Evolutionary conservation across 2,113 vertebrate genomes (phyloP).

Genomic region (Cyanoderma ruficeps): DNA sequence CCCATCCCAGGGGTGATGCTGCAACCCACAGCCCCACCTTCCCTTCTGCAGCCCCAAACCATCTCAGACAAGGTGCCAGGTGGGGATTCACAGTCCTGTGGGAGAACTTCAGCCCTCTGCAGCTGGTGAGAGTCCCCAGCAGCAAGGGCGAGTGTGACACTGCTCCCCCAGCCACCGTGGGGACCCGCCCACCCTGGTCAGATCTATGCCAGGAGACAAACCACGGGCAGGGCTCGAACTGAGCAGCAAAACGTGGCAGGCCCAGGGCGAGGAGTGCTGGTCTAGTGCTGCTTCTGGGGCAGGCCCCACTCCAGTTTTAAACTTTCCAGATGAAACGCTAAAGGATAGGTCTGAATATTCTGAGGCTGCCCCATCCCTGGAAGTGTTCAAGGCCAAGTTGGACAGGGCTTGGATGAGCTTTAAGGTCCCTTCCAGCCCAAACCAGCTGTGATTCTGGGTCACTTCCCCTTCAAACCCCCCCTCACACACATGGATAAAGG

Average conservation of each 20-base stretch:
- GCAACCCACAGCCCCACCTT: background rate
- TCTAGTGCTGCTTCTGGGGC: fast-evolving
- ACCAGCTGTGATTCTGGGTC: background rate
- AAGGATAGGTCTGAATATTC: background rate
- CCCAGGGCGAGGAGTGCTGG: background rate
- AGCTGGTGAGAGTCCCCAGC: background rate
- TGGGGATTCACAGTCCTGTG: background rate
- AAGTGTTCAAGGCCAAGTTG: background rate
- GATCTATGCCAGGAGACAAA: background rate
- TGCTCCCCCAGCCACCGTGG: background rate
- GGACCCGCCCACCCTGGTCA: background rate
- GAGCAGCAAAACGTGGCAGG: background rate
- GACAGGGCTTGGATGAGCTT: background rate
- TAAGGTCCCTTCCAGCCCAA: background rate
- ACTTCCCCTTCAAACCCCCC: background rate
- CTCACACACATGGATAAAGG: fast-evolving
- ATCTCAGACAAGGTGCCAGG: background rate
- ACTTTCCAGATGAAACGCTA: background rate
- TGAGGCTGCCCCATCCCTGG: background rate
- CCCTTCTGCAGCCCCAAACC: background rate
- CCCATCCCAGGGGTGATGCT: background rate
- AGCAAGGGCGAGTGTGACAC: background rate
- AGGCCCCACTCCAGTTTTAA: background rate
- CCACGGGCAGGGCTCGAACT: fast-evolving
- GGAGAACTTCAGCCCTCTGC: background rate